A percentile compares a stretch with the other conserved stretches of the same genome.
Conservation (phyloP, 2,113 vertebrate species). For the Pomatostomus ruficeps region DNA sequence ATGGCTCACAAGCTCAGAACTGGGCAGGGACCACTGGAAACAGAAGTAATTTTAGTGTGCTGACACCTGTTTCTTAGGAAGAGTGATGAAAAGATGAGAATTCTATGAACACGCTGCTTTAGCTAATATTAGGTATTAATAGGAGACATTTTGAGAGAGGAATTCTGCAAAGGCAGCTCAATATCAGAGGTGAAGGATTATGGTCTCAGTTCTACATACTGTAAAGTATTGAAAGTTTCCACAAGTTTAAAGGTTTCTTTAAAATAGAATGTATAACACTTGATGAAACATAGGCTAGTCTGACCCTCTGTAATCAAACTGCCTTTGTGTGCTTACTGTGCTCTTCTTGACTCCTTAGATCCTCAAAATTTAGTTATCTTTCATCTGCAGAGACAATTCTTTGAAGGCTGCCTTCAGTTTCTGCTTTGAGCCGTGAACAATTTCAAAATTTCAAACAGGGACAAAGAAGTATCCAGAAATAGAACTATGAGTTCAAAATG, state of each 20-base stretch:
- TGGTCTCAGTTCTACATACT: not conserved
- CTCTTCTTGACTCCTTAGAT: not conserved
- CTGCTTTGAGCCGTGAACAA: not conserved
- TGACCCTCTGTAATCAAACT: not conserved
- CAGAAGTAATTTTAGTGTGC: not conserved
- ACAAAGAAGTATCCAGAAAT: not conserved
- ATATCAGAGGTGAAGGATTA: not conserved
- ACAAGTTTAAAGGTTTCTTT: not conserved
- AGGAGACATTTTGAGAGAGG: not conserved
- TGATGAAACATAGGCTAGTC: not conserved
- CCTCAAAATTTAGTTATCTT: not conserved
- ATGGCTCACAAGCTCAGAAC: not conserved
- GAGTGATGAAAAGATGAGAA: not conserved
- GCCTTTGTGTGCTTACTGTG: not conserved
- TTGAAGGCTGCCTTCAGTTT: not conserved
- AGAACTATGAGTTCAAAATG: not conserved
- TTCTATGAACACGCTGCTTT: not conserved
- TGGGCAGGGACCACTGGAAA: not conserved
- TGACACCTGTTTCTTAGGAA: not conserved
- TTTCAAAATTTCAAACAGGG: not conserved
- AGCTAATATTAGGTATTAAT: not conserved
- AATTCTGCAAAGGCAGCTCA: not conserved
- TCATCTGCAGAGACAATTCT: not conserved
- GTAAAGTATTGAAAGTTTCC: not conserved
- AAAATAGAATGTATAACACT: not conserved